Conservation (phyloP, 2,888 invertebrate genomes). For the Phorcus lineatus region DNA sequence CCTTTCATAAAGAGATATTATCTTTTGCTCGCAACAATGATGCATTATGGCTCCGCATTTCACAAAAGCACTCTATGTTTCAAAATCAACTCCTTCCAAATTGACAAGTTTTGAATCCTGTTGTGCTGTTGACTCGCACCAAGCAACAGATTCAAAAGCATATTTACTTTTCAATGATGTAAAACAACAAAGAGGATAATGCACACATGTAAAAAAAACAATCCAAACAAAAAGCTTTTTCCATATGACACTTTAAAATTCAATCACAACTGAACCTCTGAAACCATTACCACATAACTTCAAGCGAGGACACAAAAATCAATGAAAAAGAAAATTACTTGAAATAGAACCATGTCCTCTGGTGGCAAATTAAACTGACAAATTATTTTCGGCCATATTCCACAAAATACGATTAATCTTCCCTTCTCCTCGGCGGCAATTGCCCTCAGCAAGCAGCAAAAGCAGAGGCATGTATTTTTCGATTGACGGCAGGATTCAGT, state of each 20-base stretch:
- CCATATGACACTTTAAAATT: background rate
- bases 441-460: background rate
- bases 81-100: background rate
- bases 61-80: background rate
- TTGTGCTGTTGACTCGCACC: background rate
- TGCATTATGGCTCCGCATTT: too few species aligned
- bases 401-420: slow-evolving; percentile 3
- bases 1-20: too few species aligned
- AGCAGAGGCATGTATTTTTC: background rate
- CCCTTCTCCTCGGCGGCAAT: background rate
- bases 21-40: too few species aligned
- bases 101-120: background rate
- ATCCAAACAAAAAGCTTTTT: background rate
- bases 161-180: background rate
- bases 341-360: background rate
- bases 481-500: slow-evolving; percentile 19
- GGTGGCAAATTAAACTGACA: background rate
- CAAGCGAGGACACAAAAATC: background rate
- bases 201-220: background rate
- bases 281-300: too few species aligned
- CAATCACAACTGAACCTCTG: background rate
- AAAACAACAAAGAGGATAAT: background rate
- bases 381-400: background rate
- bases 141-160: background rate
- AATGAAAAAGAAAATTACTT: background rate